Evolutionary conservation across 2,888 invertebrate genomes (phyloP).

Genomic region (Taenaris catops): DNA sequence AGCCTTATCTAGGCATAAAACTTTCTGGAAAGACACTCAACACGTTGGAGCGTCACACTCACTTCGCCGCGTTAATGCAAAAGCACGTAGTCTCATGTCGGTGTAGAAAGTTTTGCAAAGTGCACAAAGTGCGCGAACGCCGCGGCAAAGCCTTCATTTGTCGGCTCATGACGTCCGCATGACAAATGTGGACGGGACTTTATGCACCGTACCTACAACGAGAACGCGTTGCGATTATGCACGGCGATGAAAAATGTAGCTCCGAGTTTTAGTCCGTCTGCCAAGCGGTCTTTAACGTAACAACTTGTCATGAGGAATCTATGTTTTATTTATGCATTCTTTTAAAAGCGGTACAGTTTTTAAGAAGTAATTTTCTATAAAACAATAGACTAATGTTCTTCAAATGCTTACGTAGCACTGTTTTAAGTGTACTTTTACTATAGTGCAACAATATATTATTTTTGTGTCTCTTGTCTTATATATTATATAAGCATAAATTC

Average conservation of each 20-base stretch:
- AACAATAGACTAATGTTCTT: conserved; percentile 2
- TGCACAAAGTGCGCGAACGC: conserved; percentile 74
- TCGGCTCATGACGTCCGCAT: conserved; percentile 74
- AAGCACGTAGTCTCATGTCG: conserved; percentile 73
- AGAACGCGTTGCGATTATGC: conserved; percentile 56
- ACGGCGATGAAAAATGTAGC: conserved; percentile 57
- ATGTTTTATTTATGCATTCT: conserved; percentile 16
- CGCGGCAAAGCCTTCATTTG: conserved; percentile 78
- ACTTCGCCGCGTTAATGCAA: conserved; percentile 70
- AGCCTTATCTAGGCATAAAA: conserved; percentile 65
- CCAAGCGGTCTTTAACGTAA: conserved; percentile 30
- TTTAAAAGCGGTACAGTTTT: conserved; percentile 12
- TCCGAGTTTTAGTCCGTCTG: conserved; percentile 39
- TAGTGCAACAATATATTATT: too few species aligned
- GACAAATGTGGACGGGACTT: conserved; percentile 76
- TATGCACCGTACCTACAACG: conserved; percentile 47
- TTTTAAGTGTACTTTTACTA: not conserved
- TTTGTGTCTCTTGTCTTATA: too few species aligned
- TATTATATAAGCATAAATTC: too few species aligned
- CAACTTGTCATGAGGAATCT: conserved; percentile 31
- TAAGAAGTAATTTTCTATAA: conserved; percentile 1
- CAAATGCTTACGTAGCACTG: too few species aligned
- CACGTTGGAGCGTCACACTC: conserved; percentile 54
- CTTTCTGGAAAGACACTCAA: conserved; percentile 63
- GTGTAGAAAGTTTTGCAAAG: conserved; percentile 73